phyloP scores from a whole-genome alignment of 2,888 invertebrate species.

The Ophion ellenae region DNA sequence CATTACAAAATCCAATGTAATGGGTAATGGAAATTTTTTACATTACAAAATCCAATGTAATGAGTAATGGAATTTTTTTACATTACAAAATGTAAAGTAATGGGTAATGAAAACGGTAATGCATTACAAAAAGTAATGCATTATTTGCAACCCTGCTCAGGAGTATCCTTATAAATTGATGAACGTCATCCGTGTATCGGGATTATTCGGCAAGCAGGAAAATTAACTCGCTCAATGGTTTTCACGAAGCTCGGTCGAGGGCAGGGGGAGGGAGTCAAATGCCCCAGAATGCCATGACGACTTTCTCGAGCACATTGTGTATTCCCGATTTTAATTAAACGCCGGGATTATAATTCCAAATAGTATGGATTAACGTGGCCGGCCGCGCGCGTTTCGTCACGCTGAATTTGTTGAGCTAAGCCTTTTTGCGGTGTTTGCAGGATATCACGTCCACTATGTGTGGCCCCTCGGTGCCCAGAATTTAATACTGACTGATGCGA shows the following conservation, averaged over 20 bases:
- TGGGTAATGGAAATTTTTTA: no score
- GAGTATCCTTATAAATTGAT: conserved; percentile 12
- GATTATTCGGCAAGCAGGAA: conserved; percentile 30
- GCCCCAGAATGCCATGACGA: conserved; percentile 7
- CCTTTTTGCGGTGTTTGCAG: conserved; percentile 62
- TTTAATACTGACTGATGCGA: conserved; percentile 65
- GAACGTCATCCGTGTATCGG: conserved; percentile 14
- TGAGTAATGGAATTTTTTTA: no score
- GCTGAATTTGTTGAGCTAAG: conserved; percentile 66
- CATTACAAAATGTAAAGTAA: no score
- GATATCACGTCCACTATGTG: conserved; percentile 37
- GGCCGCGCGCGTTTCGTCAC: conserved; percentile 33
- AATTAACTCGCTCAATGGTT: conserved; percentile 47
- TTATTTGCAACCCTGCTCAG: no score
- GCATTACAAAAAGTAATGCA: no score
- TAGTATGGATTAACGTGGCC: conserved; percentile 57
- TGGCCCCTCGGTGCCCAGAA: conserved; percentile 9
- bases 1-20: no score
- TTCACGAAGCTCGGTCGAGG: conserved; percentile 10
- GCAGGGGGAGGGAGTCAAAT: not conserved
- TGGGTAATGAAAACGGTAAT: no score
- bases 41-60: no score
- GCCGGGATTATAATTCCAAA: conserved; percentile 63
- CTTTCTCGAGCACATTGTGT: conserved; percentile 24
- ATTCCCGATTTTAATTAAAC: conserved; percentile 61